Evolutionary conservation across 1,140 invertebrate species (phyloP), one percentile per base, ranked within the genome.

Genomic region (Homarus americanus): DNA sequence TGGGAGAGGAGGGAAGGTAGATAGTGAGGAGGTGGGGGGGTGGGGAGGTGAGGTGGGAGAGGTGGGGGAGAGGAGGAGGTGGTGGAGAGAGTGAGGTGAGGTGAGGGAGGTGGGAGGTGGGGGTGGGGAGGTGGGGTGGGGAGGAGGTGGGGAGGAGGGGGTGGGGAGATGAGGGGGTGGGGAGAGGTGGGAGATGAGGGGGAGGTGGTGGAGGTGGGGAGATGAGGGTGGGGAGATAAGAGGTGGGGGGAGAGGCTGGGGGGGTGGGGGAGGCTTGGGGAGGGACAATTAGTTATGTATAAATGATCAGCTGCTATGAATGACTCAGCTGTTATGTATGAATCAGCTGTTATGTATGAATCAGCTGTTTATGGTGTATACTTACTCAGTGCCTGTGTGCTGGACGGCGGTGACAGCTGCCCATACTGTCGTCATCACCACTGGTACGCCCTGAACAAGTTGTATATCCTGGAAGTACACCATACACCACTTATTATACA

Each of bases 341-440:
- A 20, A 58, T 15, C 0, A 58, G 53, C 17, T 58, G 53, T 58
- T 49, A 49, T 49, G 12, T 24, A 58, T 58, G 12, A 15, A 58
- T 1, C 15, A 58, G 53, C 44, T 20, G 53, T 58, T 10, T 49
- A 15, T 49, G 9, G 44, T 49, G 44, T 5, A 1, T 40, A 86
- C 82, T 75, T 36, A 84, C 82, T 84, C 58, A 96, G 94, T 32
- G 94, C 87, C 87, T 10, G 87, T 91, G 49, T 90, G 87, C 36
- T 95, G 95, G 32, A 95, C 93, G 3, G 95, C 95, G 38, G 96
- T 97, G 2, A 96, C 95, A 12, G 95, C 93, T 0, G 96, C 96
- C 97, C 97, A 98, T 0, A 95, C 94, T 0, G 95, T 93, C 0
- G 97, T 97, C 94, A 97, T 96, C 0, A 97, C 69, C 0, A 97